Percentiles rank a stretch among this genome's conserved stretches.
Evolutionary conservation across 2,797 vertebrate species (phyloP).

Genomic region (Galaxias olidus): DNA sequence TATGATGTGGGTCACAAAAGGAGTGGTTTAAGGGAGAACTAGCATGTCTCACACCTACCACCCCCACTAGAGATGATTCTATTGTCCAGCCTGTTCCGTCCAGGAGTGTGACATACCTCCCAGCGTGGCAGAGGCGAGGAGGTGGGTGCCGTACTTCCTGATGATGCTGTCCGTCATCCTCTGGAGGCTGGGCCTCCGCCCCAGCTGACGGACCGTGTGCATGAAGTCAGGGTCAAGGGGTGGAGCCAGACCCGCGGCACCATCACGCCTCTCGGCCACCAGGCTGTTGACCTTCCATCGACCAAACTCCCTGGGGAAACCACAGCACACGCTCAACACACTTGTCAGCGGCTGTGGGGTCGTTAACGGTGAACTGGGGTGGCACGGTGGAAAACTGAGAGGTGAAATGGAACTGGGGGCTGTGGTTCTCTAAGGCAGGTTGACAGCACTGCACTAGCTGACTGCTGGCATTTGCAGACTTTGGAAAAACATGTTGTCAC

Average conservation of each 20-base stretch:
- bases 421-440: constrained; percentile 41
- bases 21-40: constrained; percentile 36
- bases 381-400: too few species aligned
- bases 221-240: constrained; percentile 96
- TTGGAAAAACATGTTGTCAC: too few species aligned
- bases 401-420: constrained; percentile 5
- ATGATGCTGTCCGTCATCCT: constrained; percentile 94
- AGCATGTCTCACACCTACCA: too few species aligned
- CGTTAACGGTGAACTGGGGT: not conserved
- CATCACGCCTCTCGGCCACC: constrained; percentile 88
- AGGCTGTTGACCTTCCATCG: constrained; percentile 99
- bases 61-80: too few species aligned
- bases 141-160: constrained; percentile 97
- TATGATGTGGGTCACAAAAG: constrained; percentile 25
- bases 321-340: too few species aligned
- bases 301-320: constrained; percentile 96
- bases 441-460: constrained; percentile 10
- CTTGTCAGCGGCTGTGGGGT: constrained; percentile 4
- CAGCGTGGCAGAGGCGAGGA: constrained; percentile 91
- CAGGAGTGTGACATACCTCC: constrained; percentile 86
- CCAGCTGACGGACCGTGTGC: constrained; percentile 88
- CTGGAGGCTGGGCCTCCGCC: constrained; percentile 88
- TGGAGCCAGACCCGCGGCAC: constrained; percentile 81
- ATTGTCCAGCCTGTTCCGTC: too few species aligned
- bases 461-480: not conserved